A percentile compares a stretch with the other conserved stretches of the same genome.
These are phyloP conservation scores for Papilio xuthus DNA, from an alignment of 1,140 invertebrate species.

Conservation along the genomic window DNA sequence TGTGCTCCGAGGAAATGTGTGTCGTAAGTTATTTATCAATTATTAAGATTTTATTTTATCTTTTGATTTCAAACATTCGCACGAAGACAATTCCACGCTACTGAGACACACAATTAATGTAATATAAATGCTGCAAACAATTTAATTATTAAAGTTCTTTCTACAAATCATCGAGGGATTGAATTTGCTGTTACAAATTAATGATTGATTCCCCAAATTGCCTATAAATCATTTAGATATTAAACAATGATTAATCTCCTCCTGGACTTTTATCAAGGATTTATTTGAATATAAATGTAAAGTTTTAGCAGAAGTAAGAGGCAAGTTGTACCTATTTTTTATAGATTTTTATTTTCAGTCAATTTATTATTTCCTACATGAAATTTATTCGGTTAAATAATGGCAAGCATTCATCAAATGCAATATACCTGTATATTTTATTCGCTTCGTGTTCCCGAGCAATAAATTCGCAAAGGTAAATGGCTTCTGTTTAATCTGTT, in stretches of 20 bases:
- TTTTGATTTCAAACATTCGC: too few relatives aligned
- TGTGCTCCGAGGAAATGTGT: neutral
- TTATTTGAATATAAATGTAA: neutral
- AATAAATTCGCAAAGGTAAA: constrained; percentile 21
- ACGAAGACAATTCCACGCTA: neutral
- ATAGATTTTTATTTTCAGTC: neutral
- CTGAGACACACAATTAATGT: neutral
- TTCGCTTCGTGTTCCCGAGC: constrained; percentile 24
- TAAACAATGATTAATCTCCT: neutral
- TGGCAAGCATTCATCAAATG: neutral
- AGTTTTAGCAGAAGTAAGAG: neutral
- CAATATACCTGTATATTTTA: constrained; percentile 13
- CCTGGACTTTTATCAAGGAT: neutral
- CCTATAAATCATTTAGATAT: constrained; percentile 10
- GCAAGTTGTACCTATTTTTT: neutral
- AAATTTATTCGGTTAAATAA: neutral
- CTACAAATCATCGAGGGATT: neutral
- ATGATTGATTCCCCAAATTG: constrained; percentile 5
- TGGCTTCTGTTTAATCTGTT: constrained; percentile 18
- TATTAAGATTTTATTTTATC: too few relatives aligned
- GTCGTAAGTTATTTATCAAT: neutral
- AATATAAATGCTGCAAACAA: neutral
- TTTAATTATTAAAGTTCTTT: constrained; percentile 1
- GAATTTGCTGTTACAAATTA: neutral
- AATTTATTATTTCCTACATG: neutral